Base-by-base conservation (phyloP, 2,888 invertebrate species). In the Pardosa pseudoannulata region DNA sequence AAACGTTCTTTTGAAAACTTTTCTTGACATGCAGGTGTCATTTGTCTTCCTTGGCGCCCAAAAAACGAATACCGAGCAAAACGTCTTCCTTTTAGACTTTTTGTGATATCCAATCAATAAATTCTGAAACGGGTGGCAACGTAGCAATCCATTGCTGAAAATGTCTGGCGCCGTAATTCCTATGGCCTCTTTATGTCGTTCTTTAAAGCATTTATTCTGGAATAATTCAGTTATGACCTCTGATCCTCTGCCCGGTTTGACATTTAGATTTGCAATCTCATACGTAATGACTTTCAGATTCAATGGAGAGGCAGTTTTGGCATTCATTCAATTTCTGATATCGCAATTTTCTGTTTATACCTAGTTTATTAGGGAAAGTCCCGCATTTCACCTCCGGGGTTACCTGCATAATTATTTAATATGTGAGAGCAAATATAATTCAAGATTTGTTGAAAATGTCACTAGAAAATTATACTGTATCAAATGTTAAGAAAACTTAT, bases 1-100 rank as follows among this genome's bases (percentile, higher is more conserved):
- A 46, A 46, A 46, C 2, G 9, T 46, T 46, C 16, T 16, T 46
- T 46, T 46, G 2, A 7, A 46, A 46, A 46, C 46, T 46, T 46
- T 46, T 16, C 46, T 2, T 46, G 46, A 46, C 46, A 46, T 46
- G 46, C 46, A 46, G 46, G 46, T 46, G 46, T 46, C 46, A 46
- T 46, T 46, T 46, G 46, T 46, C 46, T 46, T 46, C 13, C 2
- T 2, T 46, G 46, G 46, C 46, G 46, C 46, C 46, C 16, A 46
- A 46, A 46, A 46, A 46, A 16, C 46, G 46, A 16, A 16, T 16
- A 6, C 16, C 46, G 16, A 46, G 13, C 16, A 2, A 7, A 2
- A 16, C 7, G 1, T 16, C 46, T 16, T 46, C 46, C 46, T 46
- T 46, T 46, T 16, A 46, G 2, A 46, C 9, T 16, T 7, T 46